phyloP scores from a whole-genome alignment of 2,113 vertebrate genomes.

The Osmerus eperlanus region DNA sequence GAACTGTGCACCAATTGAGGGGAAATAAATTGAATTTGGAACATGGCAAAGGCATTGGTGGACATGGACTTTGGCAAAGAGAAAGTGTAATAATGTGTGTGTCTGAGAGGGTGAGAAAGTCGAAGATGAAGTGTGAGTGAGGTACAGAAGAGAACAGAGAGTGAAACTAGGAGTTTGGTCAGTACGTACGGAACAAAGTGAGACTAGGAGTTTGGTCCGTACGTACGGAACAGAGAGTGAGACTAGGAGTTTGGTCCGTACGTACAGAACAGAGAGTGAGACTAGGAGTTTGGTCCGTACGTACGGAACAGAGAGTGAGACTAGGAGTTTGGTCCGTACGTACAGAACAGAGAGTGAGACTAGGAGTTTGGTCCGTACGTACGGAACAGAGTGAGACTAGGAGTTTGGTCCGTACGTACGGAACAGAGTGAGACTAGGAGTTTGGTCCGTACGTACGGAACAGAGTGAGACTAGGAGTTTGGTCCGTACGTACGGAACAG shows the following conservation, averaged over 20 bases:
- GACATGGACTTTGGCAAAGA: background rate
- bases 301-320: conserved; percentile 1
- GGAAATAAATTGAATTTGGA: no score
- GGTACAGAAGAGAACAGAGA: background rate
- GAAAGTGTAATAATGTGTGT: background rate
- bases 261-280: conserved; percentile 1
- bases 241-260: background rate
- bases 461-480: background rate
- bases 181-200: conserved; percentile 5
- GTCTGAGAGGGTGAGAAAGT: background rate
- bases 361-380: background rate
- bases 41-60: background rate
- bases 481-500: background rate
- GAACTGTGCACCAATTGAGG: no score
- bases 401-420: background rate
- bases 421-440: background rate
- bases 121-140: background rate
- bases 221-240: conserved; percentile 4
- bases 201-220: background rate
- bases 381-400: background rate
- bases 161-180: background rate
- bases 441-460: background rate
- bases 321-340: background rate
- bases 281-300: background rate
- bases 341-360: conserved; percentile 1